These are phyloP conservation scores for Pseudomugil tenellus DNA, from an alignment of 2,797 vertebrate genomes.

Conservation along the genomic window DNA sequence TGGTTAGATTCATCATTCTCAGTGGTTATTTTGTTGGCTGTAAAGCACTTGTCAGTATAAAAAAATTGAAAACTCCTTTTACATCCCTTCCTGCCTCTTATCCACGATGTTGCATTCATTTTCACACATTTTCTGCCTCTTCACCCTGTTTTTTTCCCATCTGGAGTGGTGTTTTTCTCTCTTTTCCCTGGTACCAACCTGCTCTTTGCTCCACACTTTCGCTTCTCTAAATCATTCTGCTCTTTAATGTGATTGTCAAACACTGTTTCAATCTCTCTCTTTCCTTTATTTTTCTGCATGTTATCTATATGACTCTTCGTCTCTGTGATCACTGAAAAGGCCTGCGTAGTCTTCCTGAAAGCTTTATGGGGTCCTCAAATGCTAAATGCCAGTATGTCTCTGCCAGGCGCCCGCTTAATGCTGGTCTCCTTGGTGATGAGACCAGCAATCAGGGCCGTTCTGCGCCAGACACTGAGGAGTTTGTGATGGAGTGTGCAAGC, in stretches of 20 bases:
- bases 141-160: background rate
- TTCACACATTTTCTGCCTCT: constrained; percentile 1
- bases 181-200: constrained; percentile 20
- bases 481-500: constrained; percentile 42
- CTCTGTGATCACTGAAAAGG: constrained; percentile 52
- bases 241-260: constrained; percentile 33
- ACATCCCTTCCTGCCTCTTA: constrained; percentile 11
- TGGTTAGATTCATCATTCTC: constrained; percentile 50
- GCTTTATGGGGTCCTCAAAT: constrained; percentile 75
- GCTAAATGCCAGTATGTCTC: constrained; percentile 76
- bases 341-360: constrained; percentile 59
- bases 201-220: background rate
- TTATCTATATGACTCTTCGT: constrained; percentile 39
- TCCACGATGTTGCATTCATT: background rate
- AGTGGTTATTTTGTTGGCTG: constrained; percentile 41
- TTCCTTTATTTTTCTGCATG: constrained; percentile 39
- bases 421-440: constrained; percentile 81
- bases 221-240: constrained; percentile 7
- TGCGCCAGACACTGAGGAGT: constrained; percentile 69
- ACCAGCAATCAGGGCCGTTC: constrained; percentile 63
- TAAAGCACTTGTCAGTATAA: constrained; percentile 32
- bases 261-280: constrained; percentile 37
- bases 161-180: constrained; percentile 1
- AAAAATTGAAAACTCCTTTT: constrained; percentile 5
- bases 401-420: constrained; percentile 75